phyloP scores from a whole-genome alignment of 2,113 vertebrate species.

The Helogale parvula region DNA sequence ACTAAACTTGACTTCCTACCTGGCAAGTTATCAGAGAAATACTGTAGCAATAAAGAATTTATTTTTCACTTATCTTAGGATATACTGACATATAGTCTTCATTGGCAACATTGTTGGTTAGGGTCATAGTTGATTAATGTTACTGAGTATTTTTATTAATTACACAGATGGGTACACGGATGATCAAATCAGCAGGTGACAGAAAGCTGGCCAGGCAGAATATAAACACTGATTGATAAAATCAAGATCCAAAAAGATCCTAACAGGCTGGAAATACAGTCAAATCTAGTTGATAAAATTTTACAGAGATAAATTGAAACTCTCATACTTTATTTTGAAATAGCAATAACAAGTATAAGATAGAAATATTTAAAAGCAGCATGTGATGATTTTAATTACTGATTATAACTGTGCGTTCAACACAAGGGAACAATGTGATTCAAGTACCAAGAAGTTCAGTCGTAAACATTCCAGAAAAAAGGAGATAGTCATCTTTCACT shows the following conservation, averaged over 20 bases:
- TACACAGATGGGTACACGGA: neutral
- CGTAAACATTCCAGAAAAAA: neutral
- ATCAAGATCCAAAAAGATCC: neutral
- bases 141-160: neutral
- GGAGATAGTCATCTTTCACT: neutral
- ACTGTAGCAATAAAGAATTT: neutral
- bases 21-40: neutral
- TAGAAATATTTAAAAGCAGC: slow-evolving; percentile 1
- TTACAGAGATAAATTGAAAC: neutral
- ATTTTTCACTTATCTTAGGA: neutral
- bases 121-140: neutral
- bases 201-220: neutral
- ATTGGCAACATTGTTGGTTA: neutral
- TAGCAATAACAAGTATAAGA: neutral
- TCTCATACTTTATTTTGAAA: neutral
- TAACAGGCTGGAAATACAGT: neutral
- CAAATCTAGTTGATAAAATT: neutral
- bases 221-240: neutral
- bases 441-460: neutral
- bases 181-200: neutral
- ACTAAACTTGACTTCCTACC: neutral
- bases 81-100: neutral
- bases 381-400: neutral
- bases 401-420: neutral
- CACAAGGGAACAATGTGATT: neutral